These are phyloP conservation scores for Protobothrops mucrosquamatus DNA, from an alignment of 2,113 vertebrate genomes.

Conservation along the genomic window DNA sequence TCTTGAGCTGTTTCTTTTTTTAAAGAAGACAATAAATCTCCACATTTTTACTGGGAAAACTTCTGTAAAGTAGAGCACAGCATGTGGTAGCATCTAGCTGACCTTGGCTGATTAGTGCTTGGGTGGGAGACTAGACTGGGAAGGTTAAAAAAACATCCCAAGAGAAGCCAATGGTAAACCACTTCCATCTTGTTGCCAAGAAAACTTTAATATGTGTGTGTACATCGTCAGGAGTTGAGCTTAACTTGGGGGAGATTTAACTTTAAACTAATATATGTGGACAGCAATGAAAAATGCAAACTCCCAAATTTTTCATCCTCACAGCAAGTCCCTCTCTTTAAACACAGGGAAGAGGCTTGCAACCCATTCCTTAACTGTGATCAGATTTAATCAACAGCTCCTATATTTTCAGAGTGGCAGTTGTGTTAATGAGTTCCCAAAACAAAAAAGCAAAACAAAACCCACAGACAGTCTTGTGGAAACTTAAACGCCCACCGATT, in stretches of 20 bases:
- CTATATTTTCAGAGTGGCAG: neutral
- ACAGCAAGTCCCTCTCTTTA: neutral
- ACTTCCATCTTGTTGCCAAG: neutral
- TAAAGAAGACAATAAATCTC: neutral
- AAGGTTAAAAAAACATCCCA: neutral
- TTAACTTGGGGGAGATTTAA: neutral
- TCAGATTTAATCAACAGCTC: neutral
- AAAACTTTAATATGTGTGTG: neutral
- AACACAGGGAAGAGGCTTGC: too few relatives aligned
- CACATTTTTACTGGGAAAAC: neutral
- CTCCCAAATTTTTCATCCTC: neutral
- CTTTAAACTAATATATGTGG: neutral
- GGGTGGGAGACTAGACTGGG: neutral
- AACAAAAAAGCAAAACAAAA: neutral
- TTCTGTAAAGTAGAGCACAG: neutral
- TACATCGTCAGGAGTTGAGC: neutral
- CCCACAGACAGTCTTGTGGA: neutral
- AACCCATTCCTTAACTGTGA: neutral
- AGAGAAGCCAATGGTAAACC: neutral
- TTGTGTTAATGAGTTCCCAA: neutral
- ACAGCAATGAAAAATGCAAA: neutral
- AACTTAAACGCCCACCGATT: neutral
- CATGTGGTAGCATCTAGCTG: neutral
- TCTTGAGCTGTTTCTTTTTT: neutral
- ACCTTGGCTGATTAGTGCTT: neutral